phyloP scores from a whole-genome alignment of 2,797 vertebrate species.

The Tauraco hartlaubi region DNA sequence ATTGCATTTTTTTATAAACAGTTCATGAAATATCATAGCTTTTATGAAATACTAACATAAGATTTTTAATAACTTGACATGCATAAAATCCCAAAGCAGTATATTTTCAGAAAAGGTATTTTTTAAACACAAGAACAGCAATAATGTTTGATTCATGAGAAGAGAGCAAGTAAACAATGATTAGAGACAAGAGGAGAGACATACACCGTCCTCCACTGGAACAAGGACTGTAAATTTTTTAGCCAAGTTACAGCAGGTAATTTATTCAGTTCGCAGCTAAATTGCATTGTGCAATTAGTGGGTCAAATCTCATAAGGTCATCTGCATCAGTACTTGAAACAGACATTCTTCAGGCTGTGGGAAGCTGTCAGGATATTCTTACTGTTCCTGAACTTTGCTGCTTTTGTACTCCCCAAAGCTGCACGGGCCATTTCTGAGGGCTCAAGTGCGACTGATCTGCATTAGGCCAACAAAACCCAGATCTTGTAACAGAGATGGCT shows the following conservation, averaged over 20 bases:
- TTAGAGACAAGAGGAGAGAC: not conserved
- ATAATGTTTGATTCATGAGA: not conserved
- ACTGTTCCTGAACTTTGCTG: not conserved
- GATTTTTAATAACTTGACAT: not conserved
- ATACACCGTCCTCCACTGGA: not conserved
- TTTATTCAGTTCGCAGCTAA: not conserved
- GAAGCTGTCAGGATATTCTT: not conserved
- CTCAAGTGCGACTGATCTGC: not conserved
- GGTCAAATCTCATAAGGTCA: not conserved
- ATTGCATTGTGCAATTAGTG: not conserved
- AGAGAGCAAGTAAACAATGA: not conserved
- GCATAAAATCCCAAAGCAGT: not conserved
- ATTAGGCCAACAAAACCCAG: not conserved
- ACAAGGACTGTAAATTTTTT: not conserved
- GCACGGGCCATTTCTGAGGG: rapidly evolving
- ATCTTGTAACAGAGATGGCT: not conserved
- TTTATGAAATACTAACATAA: not conserved
- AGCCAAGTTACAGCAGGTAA: not conserved
- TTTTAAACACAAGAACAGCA: not conserved
- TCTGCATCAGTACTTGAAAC: not conserved
- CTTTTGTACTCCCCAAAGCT: not conserved
- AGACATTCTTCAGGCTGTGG: not conserved
- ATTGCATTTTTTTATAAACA: not conserved
- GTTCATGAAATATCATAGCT: not conserved
- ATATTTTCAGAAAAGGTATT: not conserved